These are phyloP conservation scores for Ameiurus melas DNA, from an alignment of 2,113 vertebrate species.

Conservation along the genomic window DNA sequence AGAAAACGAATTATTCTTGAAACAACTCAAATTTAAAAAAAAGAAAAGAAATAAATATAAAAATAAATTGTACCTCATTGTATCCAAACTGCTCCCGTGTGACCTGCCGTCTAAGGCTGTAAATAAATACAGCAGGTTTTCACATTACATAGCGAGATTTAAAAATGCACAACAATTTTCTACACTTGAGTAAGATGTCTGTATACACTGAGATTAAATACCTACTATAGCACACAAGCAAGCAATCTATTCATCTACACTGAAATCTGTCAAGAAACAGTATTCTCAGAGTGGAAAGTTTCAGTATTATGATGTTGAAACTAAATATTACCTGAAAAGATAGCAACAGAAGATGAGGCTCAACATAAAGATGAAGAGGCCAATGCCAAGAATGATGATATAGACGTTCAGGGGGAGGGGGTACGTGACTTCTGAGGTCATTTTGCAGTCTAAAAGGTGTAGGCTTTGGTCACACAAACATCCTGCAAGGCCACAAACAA, in stretches of 20 bases:
- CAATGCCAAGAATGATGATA: conserved; percentile 73
- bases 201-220: not conserved
- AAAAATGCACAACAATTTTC: not conserved
- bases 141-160: not conserved
- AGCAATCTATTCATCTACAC: not conserved
- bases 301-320: not conserved
- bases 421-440: conserved; percentile 65
- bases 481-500: conserved; percentile 55
- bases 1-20: not conserved
- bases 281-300: not conserved
- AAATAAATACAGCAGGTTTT: conserved; percentile 24
- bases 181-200: not conserved
- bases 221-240: not conserved
- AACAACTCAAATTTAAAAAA: not conserved
- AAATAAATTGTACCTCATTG: conserved; percentile 66
- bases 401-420: conserved; percentile 72
- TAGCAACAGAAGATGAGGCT: conserved; percentile 78
- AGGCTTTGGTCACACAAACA: conserved; percentile 58
- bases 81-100: conserved; percentile 72
- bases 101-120: conserved; percentile 70
- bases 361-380: conserved; percentile 75
- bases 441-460: conserved; percentile 59
- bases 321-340: conserved; percentile 71
- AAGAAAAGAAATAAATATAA: not conserved
- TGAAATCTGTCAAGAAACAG: not conserved